Base-by-base conservation (phyloP, 1,140 invertebrate genomes). In the Adoxophyes honmai region DNA sequence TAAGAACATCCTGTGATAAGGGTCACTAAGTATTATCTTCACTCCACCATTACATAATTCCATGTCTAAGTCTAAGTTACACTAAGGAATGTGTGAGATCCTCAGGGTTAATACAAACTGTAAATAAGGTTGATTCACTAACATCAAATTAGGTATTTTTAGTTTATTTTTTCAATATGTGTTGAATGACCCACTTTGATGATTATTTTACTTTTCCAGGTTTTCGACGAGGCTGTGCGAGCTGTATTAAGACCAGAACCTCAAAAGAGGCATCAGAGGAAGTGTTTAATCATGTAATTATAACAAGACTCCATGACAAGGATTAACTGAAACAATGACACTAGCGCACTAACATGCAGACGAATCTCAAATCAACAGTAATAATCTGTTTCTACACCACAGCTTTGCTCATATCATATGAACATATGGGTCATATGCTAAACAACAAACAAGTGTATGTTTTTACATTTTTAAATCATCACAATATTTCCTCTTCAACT, bases 171-270 rank as follows among this genome's bases (percentile, higher is more conserved):
- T 28, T 28, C 21, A 28, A 2, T 28, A 28, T 3, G 21, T 4
- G 28, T 9, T 57, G 13, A 21, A 18, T 42, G n/a, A n/a, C n/a
- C 28, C 2, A 13, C 33, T 16, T 56, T 5, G 42, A 51, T 16
- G 13, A 2, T 60, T 58, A 16, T 54, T 28, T 28, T 51, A 34
- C 51, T 34, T 64, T 75, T 73, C 28, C 86, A 97, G 94, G 97
- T 99, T 42, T 99, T 99, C 91, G 98, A 99, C 78, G 98, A 99
- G 92, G 97, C 97, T 18, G 97, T 99, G 18, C 91, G 98, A 70
- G 96, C 97, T 39, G 97, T 99, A 48, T 90, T 99, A 73, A 93
- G 96, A 91, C 98, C 98, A 39, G 96, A 97, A 89, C 96, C 96
- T 28, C 94, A 96, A 75, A 97, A 97, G 89, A 93, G 96, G 84